phyloP scores from a whole-genome alignment of 2,113 vertebrate genomes.

The Campylomormyrus tamandua region DNA sequence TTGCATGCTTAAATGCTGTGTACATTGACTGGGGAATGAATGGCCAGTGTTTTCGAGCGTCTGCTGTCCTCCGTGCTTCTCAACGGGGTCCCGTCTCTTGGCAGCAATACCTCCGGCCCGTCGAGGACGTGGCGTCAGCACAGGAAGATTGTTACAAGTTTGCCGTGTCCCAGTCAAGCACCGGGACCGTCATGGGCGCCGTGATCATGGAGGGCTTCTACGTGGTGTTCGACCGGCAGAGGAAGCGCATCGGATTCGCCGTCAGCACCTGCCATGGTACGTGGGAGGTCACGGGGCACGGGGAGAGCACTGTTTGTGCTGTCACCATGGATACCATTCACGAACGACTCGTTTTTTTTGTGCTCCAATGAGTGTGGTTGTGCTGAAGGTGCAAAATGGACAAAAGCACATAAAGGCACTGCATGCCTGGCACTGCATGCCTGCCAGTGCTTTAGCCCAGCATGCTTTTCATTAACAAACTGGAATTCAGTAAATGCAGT shows the following conservation, averaged over 20 bases:
- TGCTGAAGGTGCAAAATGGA: not conserved
- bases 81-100: not conserved
- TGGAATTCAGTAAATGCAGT: not conserved
- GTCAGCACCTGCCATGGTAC: conserved; percentile 93
- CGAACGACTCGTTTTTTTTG: not conserved
- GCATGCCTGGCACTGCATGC: not conserved
- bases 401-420: not conserved
- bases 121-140: conserved; percentile 87
- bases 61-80: not conserved
- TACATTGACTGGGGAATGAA: not conserved
- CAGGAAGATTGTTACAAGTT: conserved; percentile 98
- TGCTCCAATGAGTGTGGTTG: not conserved
- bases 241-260: conserved; percentile 86
- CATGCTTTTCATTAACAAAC: not conserved
- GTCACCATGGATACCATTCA: not conserved
- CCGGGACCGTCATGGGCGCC: conserved; percentile 91
- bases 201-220: conserved; percentile 99
- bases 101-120: conserved; percentile 93
- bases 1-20: not conserved
- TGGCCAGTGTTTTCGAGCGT: not conserved
- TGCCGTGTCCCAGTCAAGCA: conserved; percentile 92
- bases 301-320: not conserved
- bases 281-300: not conserved
- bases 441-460: not conserved
- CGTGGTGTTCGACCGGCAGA: conserved; percentile 86